Base-by-base conservation (phyloP, 2,113 vertebrate species). In the Myiozetetes cayanensis region DNA sequence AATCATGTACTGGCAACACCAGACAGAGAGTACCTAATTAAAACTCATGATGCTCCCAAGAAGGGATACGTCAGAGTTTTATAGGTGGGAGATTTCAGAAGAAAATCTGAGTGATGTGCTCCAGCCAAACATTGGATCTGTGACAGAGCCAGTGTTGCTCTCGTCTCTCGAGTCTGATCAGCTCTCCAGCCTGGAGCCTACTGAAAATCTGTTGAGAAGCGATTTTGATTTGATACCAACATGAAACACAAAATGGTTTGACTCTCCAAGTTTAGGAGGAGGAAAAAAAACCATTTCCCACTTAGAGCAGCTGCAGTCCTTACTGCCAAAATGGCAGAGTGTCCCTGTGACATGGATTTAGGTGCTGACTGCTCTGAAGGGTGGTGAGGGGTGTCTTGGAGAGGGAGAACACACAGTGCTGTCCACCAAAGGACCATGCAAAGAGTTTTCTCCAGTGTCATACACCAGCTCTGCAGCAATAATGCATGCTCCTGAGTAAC, bases 151-250 rank as follows among this genome's bases (percentile, higher is more conserved):
- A 91, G 95, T 74, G 81, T 44, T 84, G 76, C 84, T 96, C 94
- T 89, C 20, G 96, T 96, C 95, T 96, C 96, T 96, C 94, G 11
- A 93, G 93, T 96, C 93, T 95, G 95, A 94, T 95, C 95, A 6
- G n/a, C 84, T 92, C 94, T 95, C 74, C 91, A 96, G 94, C 93
- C 94, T 85, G 84, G 62, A 95, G 87, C 94, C 94, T 92, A 93
- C 95, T 87, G 86, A 97, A 96, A 94, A 96, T 93, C 96, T 97
- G 93, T 92, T 93, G 89, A 95, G 93, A 90, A 93, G 94, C 39
- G 70, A 67, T 84, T 90, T 92, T 95, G 95, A 93, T 92, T 86
- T 90, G 80, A 92, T 67, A 95, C 80, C 89, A 93, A 89, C 65
- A 81, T 61, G 80, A 94, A 96, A 90, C 89, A 95, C 55, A 90